Base-by-base conservation (phyloP, 2,113 vertebrate species). In the Ranitomeya variabilis region DNA sequence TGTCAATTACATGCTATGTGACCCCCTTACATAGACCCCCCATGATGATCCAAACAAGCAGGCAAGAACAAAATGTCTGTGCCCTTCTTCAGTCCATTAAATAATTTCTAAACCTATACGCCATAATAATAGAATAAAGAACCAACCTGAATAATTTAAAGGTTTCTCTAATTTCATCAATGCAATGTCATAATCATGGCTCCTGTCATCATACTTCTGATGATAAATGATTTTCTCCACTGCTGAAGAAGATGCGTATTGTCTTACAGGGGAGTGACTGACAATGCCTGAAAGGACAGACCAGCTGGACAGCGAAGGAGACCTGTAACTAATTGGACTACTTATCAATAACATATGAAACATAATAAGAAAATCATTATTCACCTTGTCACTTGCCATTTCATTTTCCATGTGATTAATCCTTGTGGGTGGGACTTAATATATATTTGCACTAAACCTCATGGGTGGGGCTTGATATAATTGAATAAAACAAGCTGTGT, bases 141-240 rank as follows among this genome's bases (percentile, higher is more conserved):
- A 23, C 23, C 91, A 31, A 97, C 97, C 96, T 66, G 97, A 97
- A 92, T 98, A 97, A 83, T 93, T 95, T 77, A 98, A 92, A 0
- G 96, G 95, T 0, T 90, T 94, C 21, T 13, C 92, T n/a, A 99
- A 95, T 91, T 94, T 95, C 92, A 99, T 91, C 86, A 98, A 92
- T 0, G 97, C 97, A 0, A 98, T 93, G 54, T 98, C 97, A 0
- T 95, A 96, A 93, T 98, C 96, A 0, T 97, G 96, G 86, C 90
- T 97, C 84, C 90, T 92, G 90, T 94, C 91, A 0, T 95, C 95
- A 78, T 98, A 98, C 91, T 94, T 93, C 0, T 95, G 95, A 91
- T 97, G 96, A 88, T 92, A 93, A 86, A 97, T 92, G 26, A 98
- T 95, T 87, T 93, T 96, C 90, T 96, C 95, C 90, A 98, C 95